These are phyloP conservation scores for Mimumesa dahlbomi DNA, from an alignment of 2,888 invertebrate species.

Conservation along the genomic window DNA sequence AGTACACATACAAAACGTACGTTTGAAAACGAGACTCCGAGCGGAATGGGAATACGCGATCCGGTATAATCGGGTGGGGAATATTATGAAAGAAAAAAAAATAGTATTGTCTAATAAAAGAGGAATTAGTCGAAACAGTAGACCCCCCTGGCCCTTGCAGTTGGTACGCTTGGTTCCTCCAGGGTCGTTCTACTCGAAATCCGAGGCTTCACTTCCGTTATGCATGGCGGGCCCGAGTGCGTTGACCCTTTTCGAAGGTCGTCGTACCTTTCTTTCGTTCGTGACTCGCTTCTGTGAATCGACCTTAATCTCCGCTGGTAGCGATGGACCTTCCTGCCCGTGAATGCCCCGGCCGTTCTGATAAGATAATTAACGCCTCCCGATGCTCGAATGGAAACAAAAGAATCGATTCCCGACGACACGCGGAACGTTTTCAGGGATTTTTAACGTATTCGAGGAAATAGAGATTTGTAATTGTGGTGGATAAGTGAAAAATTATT, in stretches of 20 bases:
- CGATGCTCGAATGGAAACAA: too few species aligned
- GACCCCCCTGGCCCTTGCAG: too few species aligned
- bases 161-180: conserved; percentile 31
- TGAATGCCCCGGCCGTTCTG: neutral
- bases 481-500: too few species aligned
- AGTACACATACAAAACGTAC: too few species aligned
- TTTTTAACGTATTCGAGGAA: too few species aligned
- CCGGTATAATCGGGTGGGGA: too few species aligned
- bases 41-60: too few species aligned
- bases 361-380: conserved; percentile 42
- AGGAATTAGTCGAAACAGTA: conserved; percentile 30
- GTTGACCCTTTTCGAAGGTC: conserved; percentile 67
- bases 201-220: conserved; percentile 63
- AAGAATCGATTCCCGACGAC: too few species aligned
- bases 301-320: conserved; percentile 46
- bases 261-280: conserved; percentile 63
- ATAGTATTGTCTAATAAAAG: neutral
- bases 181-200: conserved; percentile 66
- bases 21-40: too few species aligned
- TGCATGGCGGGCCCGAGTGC: conserved; percentile 49
- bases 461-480: too few species aligned
- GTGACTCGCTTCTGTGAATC: conserved; percentile 52
- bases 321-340: conserved; percentile 2
- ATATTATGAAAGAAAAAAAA: too few species aligned
- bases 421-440: too few species aligned